These are phyloP conservation scores for Drosophila trapezifrons DNA, from an alignment of 1,140 invertebrate genomes.

Conservation along the genomic window DNA sequence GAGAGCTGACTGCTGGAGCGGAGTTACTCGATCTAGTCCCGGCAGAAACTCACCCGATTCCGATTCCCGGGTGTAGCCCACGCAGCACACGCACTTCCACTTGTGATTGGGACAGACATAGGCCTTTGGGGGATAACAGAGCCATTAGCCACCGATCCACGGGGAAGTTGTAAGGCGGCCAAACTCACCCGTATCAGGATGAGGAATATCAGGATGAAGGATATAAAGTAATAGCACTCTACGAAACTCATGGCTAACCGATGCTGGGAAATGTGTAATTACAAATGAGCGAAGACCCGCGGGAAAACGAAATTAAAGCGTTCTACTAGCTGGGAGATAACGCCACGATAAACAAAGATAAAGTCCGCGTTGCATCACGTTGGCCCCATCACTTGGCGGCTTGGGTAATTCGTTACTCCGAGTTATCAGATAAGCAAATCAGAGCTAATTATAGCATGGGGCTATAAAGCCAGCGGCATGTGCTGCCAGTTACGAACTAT, in stretches of 20 bases:
- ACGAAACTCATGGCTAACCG: slow-evolving; percentile 44
- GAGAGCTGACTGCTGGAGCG: slow-evolving; percentile 2
- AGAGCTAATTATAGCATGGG: slow-evolving; percentile 41
- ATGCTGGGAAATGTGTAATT: slow-evolving; percentile 11
- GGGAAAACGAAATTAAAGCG: slow-evolving; percentile 12
- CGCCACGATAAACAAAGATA: slow-evolving; percentile 47
- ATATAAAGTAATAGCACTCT: slow-evolving; percentile 55
- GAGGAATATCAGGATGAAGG: slow-evolving; percentile 49
- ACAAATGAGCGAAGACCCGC: slow-evolving; percentile 25
- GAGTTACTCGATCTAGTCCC: slow-evolving; percentile 1
- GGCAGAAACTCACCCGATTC: slow-evolving; percentile 35
- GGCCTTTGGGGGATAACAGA: slow-evolving; percentile 17
- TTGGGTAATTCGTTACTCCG: slow-evolving; percentile 22
- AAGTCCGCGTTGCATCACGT: slow-evolving; percentile 45
- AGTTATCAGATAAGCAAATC: slow-evolving; percentile 43
- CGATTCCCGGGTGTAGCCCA: slow-evolving; percentile 16
- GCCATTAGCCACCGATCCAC: neutral
- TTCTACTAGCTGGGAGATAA: slow-evolving; percentile 11
- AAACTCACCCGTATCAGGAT: slow-evolving; percentile 49
- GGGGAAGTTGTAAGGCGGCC: no score
- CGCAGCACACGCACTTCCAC: slow-evolving; percentile 43
- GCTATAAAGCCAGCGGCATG: slow-evolving; percentile 10
- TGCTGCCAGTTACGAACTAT: slow-evolving; percentile 25
- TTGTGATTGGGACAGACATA: slow-evolving; percentile 51
- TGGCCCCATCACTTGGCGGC: neutral